Percentiles rank a stretch among this genome's conserved stretches.
phyloP scores from a whole-genome alignment of 1,140 invertebrate genomes.

The Ditylenchus dipsaci region DNA sequence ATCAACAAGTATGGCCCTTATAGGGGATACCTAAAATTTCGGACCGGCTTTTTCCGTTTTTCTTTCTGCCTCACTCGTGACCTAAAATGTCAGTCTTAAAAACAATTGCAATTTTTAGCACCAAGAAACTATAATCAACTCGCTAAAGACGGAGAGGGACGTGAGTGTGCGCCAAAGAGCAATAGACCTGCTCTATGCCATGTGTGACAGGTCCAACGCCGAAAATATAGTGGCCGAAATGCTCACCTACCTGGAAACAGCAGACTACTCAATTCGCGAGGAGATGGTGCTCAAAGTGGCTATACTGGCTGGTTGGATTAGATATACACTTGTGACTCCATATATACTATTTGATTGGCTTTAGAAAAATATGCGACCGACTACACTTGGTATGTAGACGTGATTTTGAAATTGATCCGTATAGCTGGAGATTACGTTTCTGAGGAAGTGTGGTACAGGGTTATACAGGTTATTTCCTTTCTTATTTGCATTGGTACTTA shows the following conservation, averaged over 20 bases:
- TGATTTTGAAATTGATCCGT: conserved; percentile 96
- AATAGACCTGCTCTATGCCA: conserved; percentile 97
- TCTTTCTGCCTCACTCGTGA: too few relatives aligned
- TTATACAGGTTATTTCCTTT: conserved; percentile 77
- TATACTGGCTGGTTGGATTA: conserved; percentile 73
- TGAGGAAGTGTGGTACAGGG: conserved; percentile 92
- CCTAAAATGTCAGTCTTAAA: too few relatives aligned
- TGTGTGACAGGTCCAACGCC: conserved; percentile 98
- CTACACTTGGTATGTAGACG: conserved; percentile 73
- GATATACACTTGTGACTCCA: too few relatives aligned
- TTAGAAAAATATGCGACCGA: too few relatives aligned
- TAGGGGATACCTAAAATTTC: too few relatives aligned
- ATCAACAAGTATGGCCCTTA: too few relatives aligned
- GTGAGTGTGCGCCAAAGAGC: conserved; percentile 96
- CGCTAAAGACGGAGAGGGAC: conserved; percentile 96
- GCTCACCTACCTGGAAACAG: conserved; percentile 96
- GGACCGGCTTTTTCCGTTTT: too few relatives aligned
- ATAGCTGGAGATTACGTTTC: conserved; percentile 98
- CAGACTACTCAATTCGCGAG: conserved; percentile 98
- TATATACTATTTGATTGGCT: too few relatives aligned
- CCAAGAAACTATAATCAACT: conserved; percentile 97
- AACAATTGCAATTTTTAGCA: too few relatives aligned
- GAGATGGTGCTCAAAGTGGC: conserved; percentile 99
- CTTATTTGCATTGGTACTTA: not conserved
- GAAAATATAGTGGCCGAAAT: conserved; percentile 99